A percentile compares a stretch with the other conserved stretches of the same genome.
These are phyloP conservation scores for Naja naja DNA, from an alignment of 2,113 vertebrate genomes.

Conservation along the genomic window DNA sequence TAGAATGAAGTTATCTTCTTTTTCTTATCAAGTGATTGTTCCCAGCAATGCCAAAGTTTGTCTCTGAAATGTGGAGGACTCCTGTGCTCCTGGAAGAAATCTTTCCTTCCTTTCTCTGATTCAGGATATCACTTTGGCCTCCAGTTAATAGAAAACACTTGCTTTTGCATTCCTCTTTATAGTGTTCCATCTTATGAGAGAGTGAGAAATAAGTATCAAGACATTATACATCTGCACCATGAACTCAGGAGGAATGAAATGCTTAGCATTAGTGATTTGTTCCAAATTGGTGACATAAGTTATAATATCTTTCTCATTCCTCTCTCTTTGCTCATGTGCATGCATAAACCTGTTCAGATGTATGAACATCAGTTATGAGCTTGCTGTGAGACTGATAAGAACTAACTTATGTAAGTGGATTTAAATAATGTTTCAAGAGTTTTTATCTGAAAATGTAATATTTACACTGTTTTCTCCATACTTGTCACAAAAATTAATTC, in stretches of 20 bases:
- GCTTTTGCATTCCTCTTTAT: neutral
- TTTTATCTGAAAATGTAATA: constrained; percentile 20
- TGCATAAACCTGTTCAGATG: neutral
- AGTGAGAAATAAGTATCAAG: constrained; percentile 1
- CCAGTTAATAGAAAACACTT: neutral
- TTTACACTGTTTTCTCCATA: constrained; percentile 38
- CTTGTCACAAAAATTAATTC: constrained; percentile 61
- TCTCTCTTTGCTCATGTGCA: neutral
- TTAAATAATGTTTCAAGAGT: accelerated
- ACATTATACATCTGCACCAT: neutral
- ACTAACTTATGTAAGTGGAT: constrained; percentile 4
- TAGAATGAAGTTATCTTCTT: neutral
- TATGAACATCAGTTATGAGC: neutral
- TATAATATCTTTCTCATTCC: neutral
- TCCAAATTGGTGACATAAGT: constrained; percentile 11
- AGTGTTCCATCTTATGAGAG: neutral
- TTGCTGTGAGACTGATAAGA: neutral
- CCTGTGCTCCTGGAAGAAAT: neutral
- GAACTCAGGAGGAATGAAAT: neutral
- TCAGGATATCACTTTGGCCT: neutral
- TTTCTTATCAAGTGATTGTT: neutral
- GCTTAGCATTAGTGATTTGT: neutral
- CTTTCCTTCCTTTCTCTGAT: neutral
- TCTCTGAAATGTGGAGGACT: neutral
- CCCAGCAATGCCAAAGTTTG: neutral